Conservation (phyloP, 2,113 vertebrate genomes). For the Hepsetus odoe region DNA sequence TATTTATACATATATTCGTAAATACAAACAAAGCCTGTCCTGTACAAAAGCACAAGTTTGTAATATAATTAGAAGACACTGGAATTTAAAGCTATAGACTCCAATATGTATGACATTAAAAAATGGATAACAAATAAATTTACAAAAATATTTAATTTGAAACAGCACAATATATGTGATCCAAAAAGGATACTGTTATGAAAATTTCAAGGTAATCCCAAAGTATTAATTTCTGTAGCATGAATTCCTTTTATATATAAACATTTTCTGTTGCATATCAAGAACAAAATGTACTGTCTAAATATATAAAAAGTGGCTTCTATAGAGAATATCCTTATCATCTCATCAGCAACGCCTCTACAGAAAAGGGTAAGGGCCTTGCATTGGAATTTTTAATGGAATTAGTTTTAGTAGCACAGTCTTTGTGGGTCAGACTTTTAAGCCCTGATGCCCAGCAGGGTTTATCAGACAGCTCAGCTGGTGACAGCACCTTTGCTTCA, state of each 20-base stretch:
- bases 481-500: constrained; percentile 28
- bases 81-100: neutral
- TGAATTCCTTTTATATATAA: neutral
- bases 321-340: constrained; percentile 56
- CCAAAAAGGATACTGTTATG: neutral
- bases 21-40: neutral
- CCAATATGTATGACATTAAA: neutral
- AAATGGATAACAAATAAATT: constrained; percentile 3
- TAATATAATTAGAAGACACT: neutral
- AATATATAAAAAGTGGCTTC: neutral
- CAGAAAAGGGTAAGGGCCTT: constrained; percentile 73
- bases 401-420: constrained; percentile 48
- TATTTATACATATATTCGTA: neutral
- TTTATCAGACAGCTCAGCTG: constrained; percentile 39
- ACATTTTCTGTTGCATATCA: neutral
- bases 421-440: constrained; percentile 46
- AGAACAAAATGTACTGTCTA: constrained; percentile 10
- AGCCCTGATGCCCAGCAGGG: constrained; percentile 60
- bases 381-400: constrained; percentile 62
- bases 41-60: neutral
- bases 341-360: constrained; percentile 75
- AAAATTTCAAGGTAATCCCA: neutral
- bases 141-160: constrained; percentile 40
- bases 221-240: neutral
- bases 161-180: constrained; percentile 1